These are phyloP conservation scores for Cliona cf. orientalis DNA, from an alignment of 37 sponge, comb jelly and placozoan species.

Conservation along the genomic window DNA sequence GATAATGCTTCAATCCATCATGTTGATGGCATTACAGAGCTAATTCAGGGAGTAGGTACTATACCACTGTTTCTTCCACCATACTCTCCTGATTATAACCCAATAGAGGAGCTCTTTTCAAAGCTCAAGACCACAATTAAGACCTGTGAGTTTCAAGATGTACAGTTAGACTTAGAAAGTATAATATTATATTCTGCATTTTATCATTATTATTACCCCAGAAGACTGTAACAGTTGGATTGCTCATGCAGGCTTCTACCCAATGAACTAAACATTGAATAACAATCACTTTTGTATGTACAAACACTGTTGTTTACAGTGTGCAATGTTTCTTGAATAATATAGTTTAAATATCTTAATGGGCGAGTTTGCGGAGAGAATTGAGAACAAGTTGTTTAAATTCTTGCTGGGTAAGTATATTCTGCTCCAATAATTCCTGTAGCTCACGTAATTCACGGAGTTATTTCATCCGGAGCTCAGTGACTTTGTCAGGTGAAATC, in stretches of 20 bases:
- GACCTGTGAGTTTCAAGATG: neutral
- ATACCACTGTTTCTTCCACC: neutral
- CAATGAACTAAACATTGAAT: neutral
- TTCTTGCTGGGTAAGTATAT: neutral
- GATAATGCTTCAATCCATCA: constrained; percentile 8
- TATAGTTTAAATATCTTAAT: too few relatives aligned
- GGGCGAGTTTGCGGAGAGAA: neutral
- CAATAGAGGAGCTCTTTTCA: neutral
- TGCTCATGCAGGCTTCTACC: neutral
- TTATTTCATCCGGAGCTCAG: neutral
- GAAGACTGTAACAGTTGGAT: neutral
- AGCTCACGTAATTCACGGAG: neutral
- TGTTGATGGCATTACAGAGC: neutral
- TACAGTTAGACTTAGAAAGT: neutral
- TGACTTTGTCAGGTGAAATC: neutral
- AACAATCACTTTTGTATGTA: neutral
- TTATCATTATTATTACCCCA: neutral
- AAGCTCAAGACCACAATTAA: neutral
- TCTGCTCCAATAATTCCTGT: neutral
- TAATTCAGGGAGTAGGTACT: neutral
- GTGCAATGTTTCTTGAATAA: too few relatives aligned
- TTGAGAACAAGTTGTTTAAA: neutral
- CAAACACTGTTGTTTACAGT: neutral
- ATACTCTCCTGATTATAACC: neutral
- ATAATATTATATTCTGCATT: too few relatives aligned